A percentile compares a stretch with the other conserved stretches of the same genome.
Evolutionary conservation across 2,797 vertebrate species (phyloP).

Genomic region (Dermochelys coriacea): DNA sequence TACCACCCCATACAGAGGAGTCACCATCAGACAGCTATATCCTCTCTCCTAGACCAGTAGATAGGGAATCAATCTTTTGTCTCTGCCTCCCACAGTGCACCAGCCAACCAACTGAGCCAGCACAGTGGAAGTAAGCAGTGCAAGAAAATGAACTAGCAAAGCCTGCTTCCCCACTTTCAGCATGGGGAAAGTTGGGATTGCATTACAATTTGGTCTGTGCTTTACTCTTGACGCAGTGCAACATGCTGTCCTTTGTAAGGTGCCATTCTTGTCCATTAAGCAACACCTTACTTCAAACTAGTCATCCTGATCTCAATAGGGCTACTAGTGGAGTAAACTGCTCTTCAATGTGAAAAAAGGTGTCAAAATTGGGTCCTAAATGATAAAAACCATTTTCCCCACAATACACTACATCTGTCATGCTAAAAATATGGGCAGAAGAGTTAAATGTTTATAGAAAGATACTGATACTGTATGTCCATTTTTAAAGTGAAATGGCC

Average conservation of each 20-base stretch:
- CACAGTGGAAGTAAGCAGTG: not conserved
- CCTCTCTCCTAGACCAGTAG: not conserved
- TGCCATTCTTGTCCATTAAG: not conserved
- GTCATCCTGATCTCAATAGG: not conserved
- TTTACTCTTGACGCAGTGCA: not conserved
- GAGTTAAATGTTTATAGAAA: fast-evolving
- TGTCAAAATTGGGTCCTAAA: not conserved
- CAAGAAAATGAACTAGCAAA: not conserved
- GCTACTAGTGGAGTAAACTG: not conserved
- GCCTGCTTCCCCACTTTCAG: not conserved
- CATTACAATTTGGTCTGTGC: not conserved
- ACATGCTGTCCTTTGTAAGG: not conserved
- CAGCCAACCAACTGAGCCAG: not conserved
- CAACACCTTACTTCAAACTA: not conserved
- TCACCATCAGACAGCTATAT: not conserved
- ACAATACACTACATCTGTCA: not conserved
- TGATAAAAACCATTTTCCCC: not conserved
- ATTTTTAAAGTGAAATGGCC: fast-evolving
- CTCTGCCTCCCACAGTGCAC: not conserved
- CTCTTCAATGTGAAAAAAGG: not conserved
- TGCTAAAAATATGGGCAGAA: fast-evolving
- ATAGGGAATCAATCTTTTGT: not conserved
- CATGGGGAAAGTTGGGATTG: not conserved
- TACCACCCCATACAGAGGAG: not conserved
- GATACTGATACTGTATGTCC: fast-evolving